phyloP scores from a whole-genome alignment of 1,140 invertebrate genomes.

The Listronotus bonariensis region DNA sequence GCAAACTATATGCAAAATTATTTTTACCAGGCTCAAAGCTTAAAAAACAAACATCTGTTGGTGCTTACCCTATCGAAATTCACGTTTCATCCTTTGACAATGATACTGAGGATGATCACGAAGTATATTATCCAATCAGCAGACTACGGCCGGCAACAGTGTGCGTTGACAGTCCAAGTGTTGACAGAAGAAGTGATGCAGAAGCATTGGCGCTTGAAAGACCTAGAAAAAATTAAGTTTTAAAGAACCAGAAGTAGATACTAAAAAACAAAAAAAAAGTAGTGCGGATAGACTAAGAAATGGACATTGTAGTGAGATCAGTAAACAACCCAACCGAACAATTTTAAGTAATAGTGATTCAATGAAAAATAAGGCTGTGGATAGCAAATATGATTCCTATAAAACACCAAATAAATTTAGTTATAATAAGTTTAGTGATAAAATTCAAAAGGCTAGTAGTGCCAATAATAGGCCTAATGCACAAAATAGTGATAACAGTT shows the following conservation, averaged over 20 bases:
- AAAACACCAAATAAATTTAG: not conserved
- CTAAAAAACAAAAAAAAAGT: constrained; percentile 16
- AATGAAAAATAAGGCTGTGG: constrained; percentile 17
- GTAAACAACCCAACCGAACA: not conserved
- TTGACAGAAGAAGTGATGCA: constrained; percentile 53
- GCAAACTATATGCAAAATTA: not conserved
- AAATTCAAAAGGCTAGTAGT: not conserved
- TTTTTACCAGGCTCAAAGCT: constrained; percentile 28
- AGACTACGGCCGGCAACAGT: constrained; percentile 55
- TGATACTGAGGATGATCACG: constrained; percentile 48
- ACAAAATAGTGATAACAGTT: not conserved
- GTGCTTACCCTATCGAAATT: constrained; percentile 50
- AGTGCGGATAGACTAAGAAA: constrained; percentile 4
- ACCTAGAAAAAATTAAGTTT: constrained; percentile 83
- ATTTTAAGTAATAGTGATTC: constrained; percentile 15
- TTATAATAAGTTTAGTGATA: not conserved
- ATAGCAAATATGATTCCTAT: not conserved
- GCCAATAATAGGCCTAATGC: not conserved
- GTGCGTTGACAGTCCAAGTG: constrained; percentile 54
- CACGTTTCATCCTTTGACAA: constrained; percentile 43
- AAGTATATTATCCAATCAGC: constrained; percentile 48
- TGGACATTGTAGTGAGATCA: constrained; percentile 1
- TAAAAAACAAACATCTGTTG: constrained; percentile 53
- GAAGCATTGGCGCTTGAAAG: constrained; percentile 62
- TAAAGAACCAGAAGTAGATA: constrained; percentile 78